phyloP scores from a whole-genome alignment of 35 echinoderm and acorn worm species.

The Strongylocentrotus purpuratus region DNA sequence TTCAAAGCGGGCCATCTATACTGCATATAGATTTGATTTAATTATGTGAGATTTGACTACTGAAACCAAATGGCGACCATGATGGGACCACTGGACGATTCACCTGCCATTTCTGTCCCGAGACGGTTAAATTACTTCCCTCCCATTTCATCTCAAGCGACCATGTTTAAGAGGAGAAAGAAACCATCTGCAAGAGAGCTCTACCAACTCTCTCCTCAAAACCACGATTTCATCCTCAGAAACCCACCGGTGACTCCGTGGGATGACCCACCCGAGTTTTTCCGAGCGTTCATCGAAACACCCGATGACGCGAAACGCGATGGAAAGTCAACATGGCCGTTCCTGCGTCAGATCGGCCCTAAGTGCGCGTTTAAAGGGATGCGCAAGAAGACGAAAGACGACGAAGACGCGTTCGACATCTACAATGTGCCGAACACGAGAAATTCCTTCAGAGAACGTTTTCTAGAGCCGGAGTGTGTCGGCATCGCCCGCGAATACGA shows the following conservation, averaged over 20 bases:
- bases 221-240: conserved; percentile 9
- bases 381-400: conserved; percentile 20
- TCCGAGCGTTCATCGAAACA: conserved; percentile 27
- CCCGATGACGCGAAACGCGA: background rate
- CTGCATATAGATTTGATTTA: background rate
- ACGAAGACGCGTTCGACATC: conserved; percentile 5
- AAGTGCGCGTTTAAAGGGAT: conserved; percentile 21
- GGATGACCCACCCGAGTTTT: conserved; percentile 45
- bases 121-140: conserved; percentile 22
- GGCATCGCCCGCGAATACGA: background rate
- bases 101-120: background rate
- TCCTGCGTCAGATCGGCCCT: conserved; percentile 19
- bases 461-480: conserved; percentile 14
- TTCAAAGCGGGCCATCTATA: too few species aligned
- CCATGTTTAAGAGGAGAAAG: conserved; percentile 29
- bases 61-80: background rate
- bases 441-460: background rate
- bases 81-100: background rate
- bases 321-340: conserved; percentile 15
- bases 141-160: background rate
- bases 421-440: background rate
- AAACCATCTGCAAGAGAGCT: conserved; percentile 7
- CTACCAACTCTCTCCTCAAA: conserved; percentile 30
- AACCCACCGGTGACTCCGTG: conserved; percentile 43
- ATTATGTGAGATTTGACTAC: background rate